Evolutionary conservation across 2,888 invertebrate genomes (phyloP), one percentile per base, ranked within the genome.

Genomic region (Agriotes lineatus): DNA sequence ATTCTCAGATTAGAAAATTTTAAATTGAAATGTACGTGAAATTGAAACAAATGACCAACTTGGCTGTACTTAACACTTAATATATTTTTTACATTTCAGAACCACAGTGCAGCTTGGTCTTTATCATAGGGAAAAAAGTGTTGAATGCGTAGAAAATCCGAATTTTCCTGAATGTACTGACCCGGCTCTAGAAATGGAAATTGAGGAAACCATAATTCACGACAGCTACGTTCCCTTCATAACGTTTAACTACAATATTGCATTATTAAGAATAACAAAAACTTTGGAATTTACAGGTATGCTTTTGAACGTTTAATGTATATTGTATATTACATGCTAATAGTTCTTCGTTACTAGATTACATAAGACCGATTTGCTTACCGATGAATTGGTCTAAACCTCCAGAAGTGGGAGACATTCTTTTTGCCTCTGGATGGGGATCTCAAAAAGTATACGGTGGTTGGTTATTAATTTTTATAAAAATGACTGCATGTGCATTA

Each of bases 331-430:
- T n/a, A n/a, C n/a, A n/a, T n/a, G n/a, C n/a, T n/a, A n/a, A n/a
- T n/a, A n/a, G n/a, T n/a, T n/a, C n/a, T n/a, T n/a, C n/a, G 16
- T 6, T 59, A 56, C 1, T 37, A 71, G 69, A 62, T 20, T 69
- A 56, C 33, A 44, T 71, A 3, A 16, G 45, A 45, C 69, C 71
- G 16, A 71, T 71, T 19, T 71, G 69, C 42, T 30, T 71, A 42
- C 71, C 71, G 7, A 5, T 19, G 1, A 2, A 18, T 10, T 14
- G 54, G 12, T 9, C 10, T 0, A 2, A 30, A 6, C 22, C n/a
- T 9, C 25, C 20, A 2, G 30, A 60, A 7, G 1, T 19, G 1
- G 44, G 39, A 12, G 48, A 22, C 1, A 5, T 16, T 2, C 7
- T 67, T 7, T 44, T 30, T 14, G 57, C 64, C 22, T 20, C 54